phyloP scores from a whole-genome alignment of 2,797 vertebrate genomes.

The Discoglossus pictus region DNA sequence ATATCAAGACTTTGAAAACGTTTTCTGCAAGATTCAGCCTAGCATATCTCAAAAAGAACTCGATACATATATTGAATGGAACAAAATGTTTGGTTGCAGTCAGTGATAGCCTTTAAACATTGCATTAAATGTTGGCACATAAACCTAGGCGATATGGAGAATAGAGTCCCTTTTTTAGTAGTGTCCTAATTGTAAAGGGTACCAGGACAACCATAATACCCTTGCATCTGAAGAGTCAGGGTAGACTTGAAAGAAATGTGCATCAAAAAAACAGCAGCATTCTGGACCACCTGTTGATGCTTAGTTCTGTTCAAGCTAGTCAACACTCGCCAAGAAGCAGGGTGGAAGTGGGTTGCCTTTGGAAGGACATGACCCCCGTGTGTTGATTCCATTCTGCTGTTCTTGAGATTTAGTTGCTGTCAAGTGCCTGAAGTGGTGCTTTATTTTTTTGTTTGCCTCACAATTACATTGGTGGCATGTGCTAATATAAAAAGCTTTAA shows the following conservation, averaged over 20 bases:
- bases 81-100: slow-evolving; percentile 99
- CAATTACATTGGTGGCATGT: slow-evolving; percentile 96
- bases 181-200: slow-evolving; percentile 79
- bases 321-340: slow-evolving; percentile 77
- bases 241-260: slow-evolving; percentile 79
- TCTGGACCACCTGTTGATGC: slow-evolving; percentile 76
- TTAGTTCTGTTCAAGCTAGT: slow-evolving; percentile 78
- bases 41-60: slow-evolving; percentile 99
- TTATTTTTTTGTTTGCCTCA: slow-evolving; percentile 92
- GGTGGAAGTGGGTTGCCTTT: slow-evolving; percentile 80
- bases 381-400: slow-evolving; percentile 96
- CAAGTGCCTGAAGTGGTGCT: slow-evolving; percentile 99
- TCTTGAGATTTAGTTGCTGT: slow-evolving; percentile 98
- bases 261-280: slow-evolving; percentile 75
- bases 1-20: slow-evolving; percentile 99
- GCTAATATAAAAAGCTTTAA: slow-evolving; percentile 99
- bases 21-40: slow-evolving; percentile 98
- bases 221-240: slow-evolving; percentile 76
- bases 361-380: slow-evolving; percentile 80
- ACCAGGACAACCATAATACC: slow-evolving; percentile 73
- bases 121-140: slow-evolving; percentile 75
- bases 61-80: slow-evolving; percentile 98
- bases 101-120: slow-evolving; percentile 80
- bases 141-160: slow-evolving; percentile 73
- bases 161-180: slow-evolving; percentile 76